phyloP scores from a whole-genome alignment of 2,113 vertebrate species.

The Pluvialis apricaria region DNA sequence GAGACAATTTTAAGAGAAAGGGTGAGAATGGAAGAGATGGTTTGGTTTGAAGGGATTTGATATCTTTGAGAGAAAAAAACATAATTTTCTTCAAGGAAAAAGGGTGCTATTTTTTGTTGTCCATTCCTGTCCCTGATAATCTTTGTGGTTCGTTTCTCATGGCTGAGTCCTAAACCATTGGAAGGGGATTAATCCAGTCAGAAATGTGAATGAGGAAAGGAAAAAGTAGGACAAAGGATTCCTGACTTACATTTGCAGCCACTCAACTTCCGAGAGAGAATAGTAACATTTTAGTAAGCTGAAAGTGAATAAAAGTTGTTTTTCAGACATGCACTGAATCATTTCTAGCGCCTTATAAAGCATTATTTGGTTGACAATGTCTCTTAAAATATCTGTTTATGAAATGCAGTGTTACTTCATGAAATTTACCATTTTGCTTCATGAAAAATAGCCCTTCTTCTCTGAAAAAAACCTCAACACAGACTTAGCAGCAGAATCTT shows the following conservation, averaged over 20 bases:
- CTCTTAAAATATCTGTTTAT: conserved; percentile 35
- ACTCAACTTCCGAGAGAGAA: background rate
- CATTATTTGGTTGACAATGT: conserved; percentile 58
- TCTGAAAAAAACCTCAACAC: background rate
- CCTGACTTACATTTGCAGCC: background rate
- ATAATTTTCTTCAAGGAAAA: background rate
- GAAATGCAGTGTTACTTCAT: conserved; percentile 19
- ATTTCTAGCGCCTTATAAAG: conserved; percentile 46
- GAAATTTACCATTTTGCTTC: conserved; percentile 14
- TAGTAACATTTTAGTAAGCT: background rate
- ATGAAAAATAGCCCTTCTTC: conserved; percentile 24
- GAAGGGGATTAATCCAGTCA: background rate
- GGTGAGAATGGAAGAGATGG: background rate
- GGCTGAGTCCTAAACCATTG: background rate
- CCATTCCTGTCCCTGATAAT: background rate
- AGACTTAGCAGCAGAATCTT: conserved; percentile 3
- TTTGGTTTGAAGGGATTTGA: background rate
- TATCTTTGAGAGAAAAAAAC: background rate
- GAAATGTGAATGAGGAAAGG: background rate
- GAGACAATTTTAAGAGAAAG: background rate
- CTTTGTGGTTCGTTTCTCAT: background rate
- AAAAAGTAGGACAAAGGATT: background rate
- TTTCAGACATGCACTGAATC: conserved; percentile 13
- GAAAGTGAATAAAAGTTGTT: conserved; percentile 19
- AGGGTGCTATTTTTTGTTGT: background rate